Evolutionary conservation across 2,797 vertebrate genomes (phyloP), one percentile per base, ranked within the genome.

Genomic region (Smutsia temminckii): DNA sequence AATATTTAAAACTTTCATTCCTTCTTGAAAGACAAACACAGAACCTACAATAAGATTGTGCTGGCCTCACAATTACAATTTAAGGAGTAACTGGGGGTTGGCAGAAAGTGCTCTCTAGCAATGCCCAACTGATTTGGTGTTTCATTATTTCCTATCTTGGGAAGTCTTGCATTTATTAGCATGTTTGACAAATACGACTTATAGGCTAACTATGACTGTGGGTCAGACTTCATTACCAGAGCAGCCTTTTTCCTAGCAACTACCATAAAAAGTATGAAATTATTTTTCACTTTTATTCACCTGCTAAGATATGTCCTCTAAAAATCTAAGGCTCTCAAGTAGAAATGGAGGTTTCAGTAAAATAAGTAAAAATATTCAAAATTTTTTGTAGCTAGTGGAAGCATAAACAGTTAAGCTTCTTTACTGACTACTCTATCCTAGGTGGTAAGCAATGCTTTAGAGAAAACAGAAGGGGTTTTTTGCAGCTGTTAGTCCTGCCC

Each of bases 231-330:
- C 75, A 85, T 75, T 87, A 86, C 27, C 21, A 89, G 29, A 77
- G 25, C n/a, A 81, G 25, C 0, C 59, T 89, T 90, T 96, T 49
- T 89, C 68, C 63, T 81, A 74, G 25, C 64, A 84, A 89, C 53
- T 59, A 87, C 63, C 46, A 78, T 96, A 3, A 91, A 95, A 93
- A 93, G 93, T 96, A 94, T 95, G 96, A 97, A 93, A 96, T 97
- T 97, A 97, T 96, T 97, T 96, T 96, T 89, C 51, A 77, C 20
- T 95, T 55, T 96, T 93, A 68, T 89, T 63, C 7, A 95, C 46
- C 94, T 97, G 94, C 97, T 97, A 97, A 93, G 88, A 95, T 85
- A 83, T 88, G 27, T 51, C 34, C 83, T 71, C 63, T 88, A 69
- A 95, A 92, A 29, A 85, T 49, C 7, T 83, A 80, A 89, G 61